Conservation (phyloP, 2,797 vertebrate genomes). For the Limnodromus scolopaceus region DNA sequence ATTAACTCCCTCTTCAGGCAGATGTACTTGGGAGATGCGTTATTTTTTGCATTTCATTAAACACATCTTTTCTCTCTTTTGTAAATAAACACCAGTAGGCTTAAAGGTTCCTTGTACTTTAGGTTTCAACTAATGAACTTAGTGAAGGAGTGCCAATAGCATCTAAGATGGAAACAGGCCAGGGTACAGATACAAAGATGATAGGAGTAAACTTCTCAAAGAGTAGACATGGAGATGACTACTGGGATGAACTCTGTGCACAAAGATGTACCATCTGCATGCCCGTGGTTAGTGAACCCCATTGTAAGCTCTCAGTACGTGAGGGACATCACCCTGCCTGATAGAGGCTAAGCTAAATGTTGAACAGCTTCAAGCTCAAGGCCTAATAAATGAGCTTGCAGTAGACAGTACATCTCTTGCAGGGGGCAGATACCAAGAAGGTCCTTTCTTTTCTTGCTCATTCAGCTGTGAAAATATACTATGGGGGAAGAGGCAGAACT, state of each 20-base stretch:
- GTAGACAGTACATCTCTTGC: neutral
- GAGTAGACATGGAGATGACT: neutral
- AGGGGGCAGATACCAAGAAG: neutral
- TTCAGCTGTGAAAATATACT: neutral
- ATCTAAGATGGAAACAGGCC: neutral
- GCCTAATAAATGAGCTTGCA: neutral
- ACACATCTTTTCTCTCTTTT: neutral
- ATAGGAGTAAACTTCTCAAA: neutral
- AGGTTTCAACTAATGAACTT: neutral
- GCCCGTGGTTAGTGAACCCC: neutral
- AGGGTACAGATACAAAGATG: neutral
- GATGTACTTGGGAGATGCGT: neutral
- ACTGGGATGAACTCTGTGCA: neutral
- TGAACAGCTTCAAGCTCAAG: neutral
- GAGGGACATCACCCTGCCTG: neutral
- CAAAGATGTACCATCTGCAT: neutral
- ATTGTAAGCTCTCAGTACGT: fast-evolving
- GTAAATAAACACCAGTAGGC: neutral
- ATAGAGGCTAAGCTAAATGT: neutral
- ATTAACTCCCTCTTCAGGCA: neutral
- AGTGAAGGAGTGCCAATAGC: neutral
- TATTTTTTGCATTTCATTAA: neutral
- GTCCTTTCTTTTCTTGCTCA: neutral
- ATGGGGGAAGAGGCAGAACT: neutral
- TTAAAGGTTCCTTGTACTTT: neutral